Conservation (phyloP, 2,888 invertebrate genomes). For the Eucera pruinosa region DNA sequence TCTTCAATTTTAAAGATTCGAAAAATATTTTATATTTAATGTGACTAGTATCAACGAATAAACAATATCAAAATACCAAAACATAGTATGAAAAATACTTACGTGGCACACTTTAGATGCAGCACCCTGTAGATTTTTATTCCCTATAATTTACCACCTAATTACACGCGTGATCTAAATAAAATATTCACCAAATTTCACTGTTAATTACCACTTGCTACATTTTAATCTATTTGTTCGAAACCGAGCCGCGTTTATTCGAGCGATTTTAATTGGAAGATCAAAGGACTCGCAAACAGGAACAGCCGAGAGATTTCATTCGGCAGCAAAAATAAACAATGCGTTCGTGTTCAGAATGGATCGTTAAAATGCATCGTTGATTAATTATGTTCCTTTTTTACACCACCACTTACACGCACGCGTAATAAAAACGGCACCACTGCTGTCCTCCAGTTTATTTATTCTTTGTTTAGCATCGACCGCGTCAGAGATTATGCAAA, state of each 20-base stretch:
- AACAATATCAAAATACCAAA: too few relatives aligned
- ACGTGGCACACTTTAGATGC: too few relatives aligned
- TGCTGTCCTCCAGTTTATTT: conserved; percentile 10
- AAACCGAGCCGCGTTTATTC: background rate
- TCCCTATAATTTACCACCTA: too few relatives aligned
- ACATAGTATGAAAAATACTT: too few relatives aligned
- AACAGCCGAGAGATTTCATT: background rate
- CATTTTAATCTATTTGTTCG: background rate
- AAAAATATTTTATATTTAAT: too few relatives aligned
- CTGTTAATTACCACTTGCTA: background rate
- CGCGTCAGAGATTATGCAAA: background rate
- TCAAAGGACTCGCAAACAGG: background rate
- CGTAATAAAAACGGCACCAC: background rate
- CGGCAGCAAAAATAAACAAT: background rate
- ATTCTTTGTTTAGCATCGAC: background rate
- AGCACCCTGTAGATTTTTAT: too few relatives aligned
- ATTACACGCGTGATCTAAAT: too few relatives aligned
- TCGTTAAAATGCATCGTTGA: conserved; percentile 5
- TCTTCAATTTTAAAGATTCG: too few relatives aligned
- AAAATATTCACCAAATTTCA: conserved; percentile 11
- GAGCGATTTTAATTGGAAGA: conserved; percentile 35
- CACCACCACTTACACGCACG: background rate
- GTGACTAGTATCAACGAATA: too few relatives aligned
- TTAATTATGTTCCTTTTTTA: conserved; percentile 15
- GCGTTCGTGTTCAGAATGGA: background rate